A percentile compares a stretch with the other conserved stretches of the same genome.
Conservation (phyloP, 1,140 invertebrate genomes). For the Mactra quadrangularis region DNA sequence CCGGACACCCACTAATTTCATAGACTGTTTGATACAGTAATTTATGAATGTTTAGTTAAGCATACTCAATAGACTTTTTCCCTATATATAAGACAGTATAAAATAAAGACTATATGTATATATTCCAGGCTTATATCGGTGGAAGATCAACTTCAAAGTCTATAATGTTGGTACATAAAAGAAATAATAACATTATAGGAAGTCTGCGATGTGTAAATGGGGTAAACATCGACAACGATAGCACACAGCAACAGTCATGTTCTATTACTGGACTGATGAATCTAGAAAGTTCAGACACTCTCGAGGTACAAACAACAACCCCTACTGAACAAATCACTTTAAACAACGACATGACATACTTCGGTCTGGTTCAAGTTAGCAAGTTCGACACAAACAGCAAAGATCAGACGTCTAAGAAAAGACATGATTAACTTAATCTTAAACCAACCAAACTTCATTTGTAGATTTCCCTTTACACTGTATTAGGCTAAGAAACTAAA, state of each 20-base stretch:
- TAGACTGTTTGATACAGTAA: too few relatives aligned
- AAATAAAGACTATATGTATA: too few relatives aligned
- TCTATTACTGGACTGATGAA: slow-evolving; percentile 19
- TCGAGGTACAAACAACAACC: not conserved
- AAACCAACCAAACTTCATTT: too few relatives aligned
- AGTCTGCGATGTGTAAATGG: not conserved
- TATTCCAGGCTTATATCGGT: slow-evolving; percentile 10
- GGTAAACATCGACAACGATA: not conserved
- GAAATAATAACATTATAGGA: not conserved
- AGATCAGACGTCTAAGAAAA: too few relatives aligned
- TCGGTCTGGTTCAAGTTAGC: not conserved
- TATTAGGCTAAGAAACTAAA: too few relatives aligned
- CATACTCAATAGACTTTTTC: too few relatives aligned
- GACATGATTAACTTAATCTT: too few relatives aligned
- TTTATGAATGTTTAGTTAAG: too few relatives aligned
- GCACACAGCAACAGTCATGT: slow-evolving; percentile 3
- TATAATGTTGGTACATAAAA: not conserved
- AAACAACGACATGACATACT: slow-evolving; percentile 7
- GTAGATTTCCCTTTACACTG: too few relatives aligned
- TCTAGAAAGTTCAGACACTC: slow-evolving; percentile 8
- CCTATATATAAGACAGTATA: too few relatives aligned
- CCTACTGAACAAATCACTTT: not conserved
- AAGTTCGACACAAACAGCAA: not conserved
- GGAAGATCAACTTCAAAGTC: slow-evolving; percentile 10
- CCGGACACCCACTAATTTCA: too few relatives aligned